Base-by-base conservation (phyloP, 2,888 invertebrate genomes). In the Platycheirus rosarum region DNA sequence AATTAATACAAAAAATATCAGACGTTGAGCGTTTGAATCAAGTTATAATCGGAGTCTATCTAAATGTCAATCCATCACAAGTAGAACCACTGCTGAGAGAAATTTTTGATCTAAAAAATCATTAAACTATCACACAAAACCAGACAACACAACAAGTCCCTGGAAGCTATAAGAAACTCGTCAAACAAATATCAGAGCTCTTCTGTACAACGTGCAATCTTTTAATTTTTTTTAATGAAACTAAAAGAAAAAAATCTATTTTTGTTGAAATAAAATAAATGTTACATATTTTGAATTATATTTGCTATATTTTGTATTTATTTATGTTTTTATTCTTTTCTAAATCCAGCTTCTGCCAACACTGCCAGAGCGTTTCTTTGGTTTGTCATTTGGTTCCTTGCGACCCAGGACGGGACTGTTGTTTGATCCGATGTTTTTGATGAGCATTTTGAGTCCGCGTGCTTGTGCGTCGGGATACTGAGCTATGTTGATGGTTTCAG, bases 81-180 rank as follows among this genome's bases (percentile, higher is more conserved):
- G 96, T 98, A 48, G 98, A 98, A 87, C 98, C 98, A 0, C 91
- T 98, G 37, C 92, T 98, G 49, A 95, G 98, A 89, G 98, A 98
- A 92, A 97, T 98, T 88, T 97, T 98, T 87, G 98, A 98, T 91
- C 92, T 98, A 80, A 97, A 97, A 88, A 94, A 91, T 88, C 91
- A 91, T 84, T 91, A 86, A 40, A 20, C 2, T 18, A 20, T 9
- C 11, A 49, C n/a, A 11, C 6, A 6, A 11, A 37, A 23, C 8
- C 2, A 7, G 23, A n/a, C 1, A 11, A 13, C 29, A 88, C 51
- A 60, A 53, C 46, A 29, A 46, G 46, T 60, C 66, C 60, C 63
- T 63, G 18, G 57, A 66, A 75, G 55, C 51, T 53, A 16, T 44
- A 37, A 48, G 18, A 53, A 68, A 73, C 55, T 68, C 32, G 20